Evolutionary conservation across 2,113 vertebrate genomes (phyloP).

Genomic region (Orientallactaga bullata): DNA sequence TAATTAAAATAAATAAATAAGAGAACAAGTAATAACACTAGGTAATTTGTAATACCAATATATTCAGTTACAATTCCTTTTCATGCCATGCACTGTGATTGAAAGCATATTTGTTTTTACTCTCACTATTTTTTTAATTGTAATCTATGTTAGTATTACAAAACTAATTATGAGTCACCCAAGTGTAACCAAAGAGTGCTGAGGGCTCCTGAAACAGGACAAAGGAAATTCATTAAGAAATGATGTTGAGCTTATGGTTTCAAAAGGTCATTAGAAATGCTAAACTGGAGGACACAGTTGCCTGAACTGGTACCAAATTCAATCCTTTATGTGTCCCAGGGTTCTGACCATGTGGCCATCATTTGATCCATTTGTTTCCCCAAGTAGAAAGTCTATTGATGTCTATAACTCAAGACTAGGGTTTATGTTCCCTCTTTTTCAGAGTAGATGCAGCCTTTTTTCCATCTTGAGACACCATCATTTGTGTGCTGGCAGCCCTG

Average conservation of each 20-base stretch:
- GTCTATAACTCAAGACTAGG: not conserved
- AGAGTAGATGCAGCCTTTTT: not conserved
- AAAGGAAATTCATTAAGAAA: constrained; percentile 81
- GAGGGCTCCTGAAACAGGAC: constrained; percentile 72
- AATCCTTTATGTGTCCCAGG: not conserved
- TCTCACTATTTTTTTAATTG: constrained; percentile 56
- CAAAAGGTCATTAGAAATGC: constrained; percentile 75
- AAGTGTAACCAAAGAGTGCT: constrained; percentile 76
- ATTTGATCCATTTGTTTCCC: not conserved
- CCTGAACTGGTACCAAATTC: constrained; percentile 11
- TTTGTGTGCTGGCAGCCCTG: not conserved
- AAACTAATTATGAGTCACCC: constrained; percentile 82
- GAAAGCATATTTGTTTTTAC: constrained; percentile 79
- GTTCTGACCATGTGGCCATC: not conserved
- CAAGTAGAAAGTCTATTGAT: not conserved
- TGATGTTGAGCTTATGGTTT: constrained; percentile 72
- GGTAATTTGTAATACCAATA: constrained; percentile 65
- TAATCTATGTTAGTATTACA: constrained; percentile 79
- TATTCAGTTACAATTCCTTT: constrained; percentile 56
- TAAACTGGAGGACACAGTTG: constrained; percentile 38
- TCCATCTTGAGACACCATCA: not conserved
- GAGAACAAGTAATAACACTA: constrained; percentile 62
- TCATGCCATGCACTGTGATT: constrained; percentile 43
- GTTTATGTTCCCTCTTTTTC: constrained; percentile 7
- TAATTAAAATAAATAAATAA: constrained; percentile 74